Evolutionary conservation across 64 coral and sea anemone genomes (phyloP).

Genomic region (Montipora capricornis): DNA sequence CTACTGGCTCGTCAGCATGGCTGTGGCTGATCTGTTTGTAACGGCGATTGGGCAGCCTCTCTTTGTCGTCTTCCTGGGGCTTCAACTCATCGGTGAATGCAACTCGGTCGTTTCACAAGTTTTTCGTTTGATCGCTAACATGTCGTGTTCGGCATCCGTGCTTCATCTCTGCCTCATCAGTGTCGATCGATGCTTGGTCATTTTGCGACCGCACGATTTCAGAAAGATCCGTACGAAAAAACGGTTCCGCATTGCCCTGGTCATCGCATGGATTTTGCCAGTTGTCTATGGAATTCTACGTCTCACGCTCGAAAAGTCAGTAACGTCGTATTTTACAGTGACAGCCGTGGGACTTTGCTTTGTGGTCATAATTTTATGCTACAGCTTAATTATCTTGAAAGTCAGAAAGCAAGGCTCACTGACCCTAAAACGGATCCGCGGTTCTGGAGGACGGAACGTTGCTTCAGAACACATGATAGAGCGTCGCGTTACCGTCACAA

Average conservation of each 20-base stretch:
- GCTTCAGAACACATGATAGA: slow-evolving; percentile 63
- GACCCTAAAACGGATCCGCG: slow-evolving; percentile 48
- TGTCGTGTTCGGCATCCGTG: slow-evolving; percentile 84
- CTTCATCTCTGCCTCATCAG: slow-evolving; percentile 83
- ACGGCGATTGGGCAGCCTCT: slow-evolving; percentile 77
- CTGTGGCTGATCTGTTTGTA: slow-evolving; percentile 81
- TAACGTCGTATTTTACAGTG: slow-evolving; percentile 83
- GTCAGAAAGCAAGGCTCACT: slow-evolving; percentile 70
- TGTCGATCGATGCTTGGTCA: slow-evolving; percentile 81
- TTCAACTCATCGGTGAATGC: slow-evolving; percentile 42
- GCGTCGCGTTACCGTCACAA: slow-evolving; percentile 88
- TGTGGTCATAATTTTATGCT: slow-evolving; percentile 76
- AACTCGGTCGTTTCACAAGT: slow-evolving; percentile 37
- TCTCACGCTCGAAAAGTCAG: slow-evolving; percentile 67
- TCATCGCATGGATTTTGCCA: slow-evolving; percentile 70
- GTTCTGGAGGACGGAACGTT: neutral
- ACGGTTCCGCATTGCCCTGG: slow-evolving; percentile 61
- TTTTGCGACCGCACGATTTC: slow-evolving; percentile 74
- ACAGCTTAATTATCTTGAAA: slow-evolving; percentile 78
- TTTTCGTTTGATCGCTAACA: slow-evolving; percentile 83
- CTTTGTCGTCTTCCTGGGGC: slow-evolving; percentile 72
- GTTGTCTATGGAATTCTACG: slow-evolving; percentile 74
- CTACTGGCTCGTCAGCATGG: slow-evolving; percentile 84
- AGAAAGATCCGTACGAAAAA: slow-evolving; percentile 28
- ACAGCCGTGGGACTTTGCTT: slow-evolving; percentile 75